Percentiles rank a stretch among this genome's conserved stretches.
These are phyloP conservation scores for Campaea margaritaria DNA, from an alignment of 2,888 invertebrate genomes.

Conservation along the genomic window DNA sequence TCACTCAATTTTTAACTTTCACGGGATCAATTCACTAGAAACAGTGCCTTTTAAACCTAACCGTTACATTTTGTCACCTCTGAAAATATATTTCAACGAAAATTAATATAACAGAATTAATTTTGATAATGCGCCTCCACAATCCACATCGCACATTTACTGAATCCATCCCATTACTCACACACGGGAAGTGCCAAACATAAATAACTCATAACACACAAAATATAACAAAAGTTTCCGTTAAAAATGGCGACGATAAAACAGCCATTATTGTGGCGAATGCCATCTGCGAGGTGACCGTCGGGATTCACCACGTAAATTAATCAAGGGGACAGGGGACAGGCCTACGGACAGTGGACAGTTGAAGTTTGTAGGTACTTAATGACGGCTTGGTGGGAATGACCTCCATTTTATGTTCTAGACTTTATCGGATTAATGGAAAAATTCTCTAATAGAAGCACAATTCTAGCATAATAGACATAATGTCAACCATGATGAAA, in stretches of 20 bases:
- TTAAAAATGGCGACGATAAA: constrained; percentile 33
- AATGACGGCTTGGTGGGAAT: constrained; percentile 24
- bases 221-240: constrained; percentile 23
- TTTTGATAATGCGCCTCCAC: constrained; percentile 8
- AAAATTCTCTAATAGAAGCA: too few species aligned
- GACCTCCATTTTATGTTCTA: not conserved
- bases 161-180: constrained; percentile 20
- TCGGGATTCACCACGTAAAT: constrained; percentile 57
- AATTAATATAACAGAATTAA: too few species aligned
- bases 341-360: constrained; percentile 60
- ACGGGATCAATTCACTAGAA: too few species aligned
- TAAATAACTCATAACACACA: constrained; percentile 29
- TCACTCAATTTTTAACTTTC: too few species aligned
- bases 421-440: too few species aligned
- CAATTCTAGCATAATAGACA: too few species aligned
- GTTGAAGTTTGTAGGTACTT: constrained; percentile 69
- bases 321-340: constrained; percentile 70
- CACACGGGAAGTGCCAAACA: constrained; percentile 25
- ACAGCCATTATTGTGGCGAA: constrained; percentile 28
- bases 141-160: not conserved
- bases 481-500: too few species aligned
- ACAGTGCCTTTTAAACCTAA: not conserved
- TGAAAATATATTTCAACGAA: too few species aligned
- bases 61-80: not conserved
- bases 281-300: constrained; percentile 38